Evolutionary conservation across 2,113 vertebrate species (phyloP), one percentile per base, ranked within the genome.

Genomic region (Vimba vimba): DNA sequence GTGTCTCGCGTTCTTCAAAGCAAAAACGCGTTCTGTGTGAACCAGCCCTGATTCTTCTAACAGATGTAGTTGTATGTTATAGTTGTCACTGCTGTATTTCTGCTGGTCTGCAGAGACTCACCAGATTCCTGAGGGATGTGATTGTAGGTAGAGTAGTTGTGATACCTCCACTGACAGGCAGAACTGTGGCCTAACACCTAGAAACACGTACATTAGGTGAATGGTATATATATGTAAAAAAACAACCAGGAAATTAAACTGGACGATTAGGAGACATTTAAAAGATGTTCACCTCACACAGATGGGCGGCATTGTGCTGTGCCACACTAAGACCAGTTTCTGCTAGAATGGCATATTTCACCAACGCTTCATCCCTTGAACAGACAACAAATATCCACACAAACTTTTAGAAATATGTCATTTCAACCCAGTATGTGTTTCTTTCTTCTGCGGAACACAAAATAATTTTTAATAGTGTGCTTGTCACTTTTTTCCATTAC

Each of bases 261-360:
- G 33, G 8, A 2, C 21, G 36, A 47, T 17, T 12, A 23, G 21
- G 39, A 30, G 30, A 66, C 15, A 21, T 21, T 1, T 57, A 8
- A 57, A 57, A 23, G 55, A 23, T 82, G 59, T 47, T 82, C 79
- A 89, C 88, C 86, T 89, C 86, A 68, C 88, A 89, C 90, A 99
- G 95, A 90, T 98, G 95, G 6, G 97, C 97, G 66, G 94, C 91
- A 86, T 99, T 99, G 88, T 94, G 96, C 93, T 99, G 97, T 45
- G 97, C 97, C 89, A 97, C 95, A 93, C 96, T 95, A 85, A 97
- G 95, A 80, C 98, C 97, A 19, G 96, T 95, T 95, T 98, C 97
- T 89, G 97, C 97, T 11, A 96, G 95, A 91, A 98, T 89, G 79
- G 96, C 81, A 12, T 97, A 98, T 92, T 96, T 95, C 85, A 98